Conservation (phyloP, 2,888 invertebrate species). For the Stenodema calcarata region DNA sequence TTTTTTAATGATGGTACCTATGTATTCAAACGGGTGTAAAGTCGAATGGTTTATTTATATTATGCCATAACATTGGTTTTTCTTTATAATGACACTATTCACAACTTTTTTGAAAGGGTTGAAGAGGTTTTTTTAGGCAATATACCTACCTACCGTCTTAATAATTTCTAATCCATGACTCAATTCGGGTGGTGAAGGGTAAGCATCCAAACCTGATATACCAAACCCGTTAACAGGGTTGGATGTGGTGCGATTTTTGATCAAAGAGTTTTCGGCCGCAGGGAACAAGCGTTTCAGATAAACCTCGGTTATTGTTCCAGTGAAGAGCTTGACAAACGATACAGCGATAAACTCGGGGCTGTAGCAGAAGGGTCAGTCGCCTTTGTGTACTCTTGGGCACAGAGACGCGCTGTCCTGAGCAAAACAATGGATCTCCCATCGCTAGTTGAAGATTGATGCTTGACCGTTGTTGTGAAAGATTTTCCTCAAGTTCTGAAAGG, state of each 20-base stretch:
- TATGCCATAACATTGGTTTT: too few species aligned
- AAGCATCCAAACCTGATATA: background rate
- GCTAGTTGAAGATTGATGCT: background rate
- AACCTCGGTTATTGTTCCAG: background rate
- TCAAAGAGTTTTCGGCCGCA: background rate
- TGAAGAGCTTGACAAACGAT: background rate
- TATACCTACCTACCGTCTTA: too few species aligned
- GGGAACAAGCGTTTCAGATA: background rate
- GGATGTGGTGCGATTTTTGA: background rate
- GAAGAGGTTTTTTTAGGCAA: too few species aligned
- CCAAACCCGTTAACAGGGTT: background rate
- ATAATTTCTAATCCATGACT: background rate
- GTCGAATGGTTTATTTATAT: too few species aligned
- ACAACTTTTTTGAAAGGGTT: too few species aligned
- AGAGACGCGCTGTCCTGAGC: background rate
- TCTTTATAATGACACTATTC: too few species aligned
- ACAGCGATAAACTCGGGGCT: background rate
- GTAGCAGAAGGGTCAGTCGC: background rate
- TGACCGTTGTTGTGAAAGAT: background rate
- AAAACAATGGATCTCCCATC: background rate
- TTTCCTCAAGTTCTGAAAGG: background rate
- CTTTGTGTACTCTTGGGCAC: background rate
- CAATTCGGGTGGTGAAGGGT: background rate
- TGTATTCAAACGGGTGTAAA: too few species aligned
- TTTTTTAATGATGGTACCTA: too few species aligned